phyloP scores from a whole-genome alignment of 2,888 invertebrate species.

The Julus scandinavius region DNA sequence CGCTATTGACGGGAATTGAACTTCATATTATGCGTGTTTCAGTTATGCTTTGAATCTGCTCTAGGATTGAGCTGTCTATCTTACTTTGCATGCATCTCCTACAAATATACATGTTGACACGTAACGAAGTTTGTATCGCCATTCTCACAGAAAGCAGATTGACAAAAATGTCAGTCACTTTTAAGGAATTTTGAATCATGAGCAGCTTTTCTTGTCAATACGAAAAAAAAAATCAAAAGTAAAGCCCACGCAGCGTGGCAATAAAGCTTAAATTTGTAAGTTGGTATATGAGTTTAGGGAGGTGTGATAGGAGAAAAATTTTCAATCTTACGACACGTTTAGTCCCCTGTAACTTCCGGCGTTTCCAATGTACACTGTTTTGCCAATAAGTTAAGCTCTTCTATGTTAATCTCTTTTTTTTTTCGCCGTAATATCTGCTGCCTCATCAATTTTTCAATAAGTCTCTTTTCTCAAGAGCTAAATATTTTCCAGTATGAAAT shows the following conservation, averaged over 20 bases:
- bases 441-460: neutral
- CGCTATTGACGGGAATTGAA: conserved; percentile 25
- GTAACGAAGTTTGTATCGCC: conserved; percentile 33
- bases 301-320: neutral
- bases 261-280: conserved; percentile 24
- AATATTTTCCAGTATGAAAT: too few relatives aligned
- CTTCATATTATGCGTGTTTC: conserved; percentile 22
- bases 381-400: neutral
- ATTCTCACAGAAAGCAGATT: conserved; percentile 22
- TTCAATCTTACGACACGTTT: neutral
- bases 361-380: neutral
- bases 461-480: too few relatives aligned
- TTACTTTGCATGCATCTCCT: conserved; percentile 33
- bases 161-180: conserved; percentile 33
- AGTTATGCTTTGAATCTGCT: conserved; percentile 33
- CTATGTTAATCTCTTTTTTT: neutral
- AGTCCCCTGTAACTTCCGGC: neutral
- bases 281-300: conserved; percentile 6
- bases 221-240: conserved; percentile 4
- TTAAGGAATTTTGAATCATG: conserved; percentile 33
- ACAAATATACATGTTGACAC: conserved; percentile 8
- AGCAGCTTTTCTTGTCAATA: conserved; percentile 33
- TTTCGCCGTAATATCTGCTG: neutral
- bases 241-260: conserved; percentile 33
- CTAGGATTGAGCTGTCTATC: conserved; percentile 25